phyloP scores from a whole-genome alignment of 2,113 vertebrate genomes.

The Pomatorhinus ruficollis region DNA sequence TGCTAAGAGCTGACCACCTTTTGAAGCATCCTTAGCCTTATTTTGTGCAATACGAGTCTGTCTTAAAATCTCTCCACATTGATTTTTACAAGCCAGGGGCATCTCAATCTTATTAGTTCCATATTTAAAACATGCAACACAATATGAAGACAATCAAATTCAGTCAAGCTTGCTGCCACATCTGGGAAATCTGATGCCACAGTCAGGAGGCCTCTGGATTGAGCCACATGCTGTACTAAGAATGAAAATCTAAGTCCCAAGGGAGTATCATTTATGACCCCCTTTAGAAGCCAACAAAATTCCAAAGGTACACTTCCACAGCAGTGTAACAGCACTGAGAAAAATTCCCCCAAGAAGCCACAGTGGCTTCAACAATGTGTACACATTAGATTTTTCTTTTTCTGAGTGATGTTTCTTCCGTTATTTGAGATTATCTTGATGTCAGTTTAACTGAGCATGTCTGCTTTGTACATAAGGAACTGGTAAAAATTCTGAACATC shows the following conservation, averaged over 20 bases:
- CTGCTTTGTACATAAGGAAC: neutral
- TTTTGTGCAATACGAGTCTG: neutral
- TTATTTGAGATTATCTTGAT: neutral
- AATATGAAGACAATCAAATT: neutral
- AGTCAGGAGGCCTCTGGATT: neutral
- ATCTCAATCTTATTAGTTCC: neutral
- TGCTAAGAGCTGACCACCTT: neutral
- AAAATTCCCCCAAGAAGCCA: neutral
- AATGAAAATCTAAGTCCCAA: neutral
- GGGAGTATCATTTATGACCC: neutral
- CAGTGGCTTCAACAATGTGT: fast-evolving
- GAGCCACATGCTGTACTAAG: neutral
- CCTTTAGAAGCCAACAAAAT: neutral
- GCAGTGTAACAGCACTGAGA: neutral
- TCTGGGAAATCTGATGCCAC: neutral
- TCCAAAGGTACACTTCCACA: neutral
- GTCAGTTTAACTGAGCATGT: neutral
- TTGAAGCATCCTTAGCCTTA: neutral
- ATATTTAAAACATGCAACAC: neutral
- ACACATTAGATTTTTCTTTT: neutral
- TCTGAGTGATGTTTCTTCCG: neutral
- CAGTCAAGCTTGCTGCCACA: neutral
- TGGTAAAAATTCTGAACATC: neutral
- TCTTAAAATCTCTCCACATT: neutral
- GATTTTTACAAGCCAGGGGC: neutral